These are phyloP conservation scores for Rhimphoctona megacephalus DNA, from an alignment of 2,888 invertebrate species.

Conservation along the genomic window DNA sequence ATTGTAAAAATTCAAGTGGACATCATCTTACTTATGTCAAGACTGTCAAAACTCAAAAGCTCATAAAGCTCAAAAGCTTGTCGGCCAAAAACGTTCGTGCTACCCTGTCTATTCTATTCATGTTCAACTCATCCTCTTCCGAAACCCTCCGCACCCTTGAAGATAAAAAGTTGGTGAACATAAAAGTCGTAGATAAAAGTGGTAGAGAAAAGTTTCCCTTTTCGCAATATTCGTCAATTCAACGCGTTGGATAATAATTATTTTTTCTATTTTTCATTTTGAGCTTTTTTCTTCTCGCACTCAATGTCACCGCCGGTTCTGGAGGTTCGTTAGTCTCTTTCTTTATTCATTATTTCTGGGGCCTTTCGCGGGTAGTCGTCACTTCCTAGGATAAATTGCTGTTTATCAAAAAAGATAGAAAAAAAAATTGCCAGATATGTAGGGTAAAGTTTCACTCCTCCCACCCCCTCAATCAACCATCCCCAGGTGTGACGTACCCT, in stretches of 20 bases:
- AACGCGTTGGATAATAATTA: conserved; percentile 25
- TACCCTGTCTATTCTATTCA: conserved; percentile 9
- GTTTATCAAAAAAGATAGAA: conserved; percentile 20
- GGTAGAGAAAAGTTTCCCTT: conserved; percentile 37
- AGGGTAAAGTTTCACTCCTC: conserved; percentile 20
- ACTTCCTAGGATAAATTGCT: conserved; percentile 24
- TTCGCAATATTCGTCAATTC: conserved; percentile 47
- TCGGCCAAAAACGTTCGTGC: background rate
- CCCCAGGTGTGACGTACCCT: conserved; percentile 3
- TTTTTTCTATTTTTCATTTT: conserved; percentile 27
- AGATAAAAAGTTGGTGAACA: conserved; percentile 52
- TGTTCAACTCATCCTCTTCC: conserved; percentile 1
- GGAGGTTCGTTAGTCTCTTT: conserved; percentile 16
- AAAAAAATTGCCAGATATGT: conserved; percentile 24
- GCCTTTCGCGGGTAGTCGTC: background rate
- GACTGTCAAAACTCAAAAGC: conserved; percentile 14
- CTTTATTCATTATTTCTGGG: conserved; percentile 32
- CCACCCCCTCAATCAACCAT: conserved; percentile 19
- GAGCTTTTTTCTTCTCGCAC: conserved; percentile 21
- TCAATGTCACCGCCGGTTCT: conserved; percentile 29
- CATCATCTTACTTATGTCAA: conserved; percentile 2
- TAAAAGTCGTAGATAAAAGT: conserved; percentile 32
- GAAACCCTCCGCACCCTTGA: conserved; percentile 11
- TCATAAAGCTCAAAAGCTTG: conserved; percentile 15
- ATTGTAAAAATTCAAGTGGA: conserved; percentile 9